A percentile compares a stretch with the other conserved stretches of the same genome.
These are phyloP conservation scores for Columba guinea DNA, from an alignment of 2,797 vertebrate genomes.

Conservation along the genomic window DNA sequence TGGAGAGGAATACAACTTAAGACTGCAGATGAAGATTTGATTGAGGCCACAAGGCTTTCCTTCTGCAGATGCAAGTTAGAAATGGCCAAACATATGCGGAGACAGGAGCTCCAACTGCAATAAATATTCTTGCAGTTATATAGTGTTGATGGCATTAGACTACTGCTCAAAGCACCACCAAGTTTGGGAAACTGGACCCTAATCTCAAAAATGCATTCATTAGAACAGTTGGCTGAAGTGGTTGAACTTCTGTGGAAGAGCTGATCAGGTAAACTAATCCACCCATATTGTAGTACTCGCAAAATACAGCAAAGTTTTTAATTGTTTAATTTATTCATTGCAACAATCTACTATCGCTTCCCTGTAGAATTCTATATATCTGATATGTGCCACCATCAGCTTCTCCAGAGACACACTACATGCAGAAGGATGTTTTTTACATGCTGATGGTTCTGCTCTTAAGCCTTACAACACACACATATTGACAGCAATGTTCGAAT, in stretches of 20 bases:
- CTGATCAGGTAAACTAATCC: background rate
- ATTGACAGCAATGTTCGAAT: background rate
- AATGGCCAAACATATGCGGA: background rate
- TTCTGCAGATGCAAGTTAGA: background rate
- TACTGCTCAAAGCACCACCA: background rate
- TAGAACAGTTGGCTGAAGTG: background rate
- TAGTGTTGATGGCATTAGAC: background rate
- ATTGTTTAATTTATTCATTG: background rate
- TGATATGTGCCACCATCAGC: background rate
- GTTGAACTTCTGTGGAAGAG: background rate
- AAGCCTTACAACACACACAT: background rate
- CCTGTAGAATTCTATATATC: background rate
- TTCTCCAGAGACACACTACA: background rate
- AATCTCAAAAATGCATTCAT: background rate
- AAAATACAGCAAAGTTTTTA: background rate
- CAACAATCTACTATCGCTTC: background rate
- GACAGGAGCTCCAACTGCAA: background rate
- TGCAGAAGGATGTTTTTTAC: background rate
- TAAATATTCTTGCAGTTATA: background rate
- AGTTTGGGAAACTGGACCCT: background rate
- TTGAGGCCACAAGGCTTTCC: background rate
- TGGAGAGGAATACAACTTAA: background rate
- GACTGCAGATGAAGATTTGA: background rate
- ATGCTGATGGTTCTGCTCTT: background rate
- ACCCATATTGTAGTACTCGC: background rate